Conservation (phyloP, 2,113 vertebrate genomes). For the Coturnix japonica region DNA sequence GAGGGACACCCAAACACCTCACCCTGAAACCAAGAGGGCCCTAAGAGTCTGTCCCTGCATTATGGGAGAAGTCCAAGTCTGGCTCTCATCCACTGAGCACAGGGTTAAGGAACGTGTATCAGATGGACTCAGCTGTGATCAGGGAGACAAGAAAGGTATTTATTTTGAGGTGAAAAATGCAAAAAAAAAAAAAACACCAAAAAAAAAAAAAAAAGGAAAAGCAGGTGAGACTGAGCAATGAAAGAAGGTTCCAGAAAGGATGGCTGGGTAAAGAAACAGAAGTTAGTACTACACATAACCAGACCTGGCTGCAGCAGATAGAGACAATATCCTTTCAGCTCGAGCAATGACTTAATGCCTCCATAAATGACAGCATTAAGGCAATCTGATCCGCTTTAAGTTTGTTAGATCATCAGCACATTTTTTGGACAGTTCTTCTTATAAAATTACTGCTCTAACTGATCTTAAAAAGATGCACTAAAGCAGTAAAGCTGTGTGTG, state of each 20-base stretch:
- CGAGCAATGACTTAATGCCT: not conserved
- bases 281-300: conserved; percentile 40
- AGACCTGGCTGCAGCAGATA: conserved; percentile 26
- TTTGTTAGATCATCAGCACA: not conserved
- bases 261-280: conserved; percentile 57
- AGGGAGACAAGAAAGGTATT: not conserved
- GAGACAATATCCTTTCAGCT: conserved; percentile 61
- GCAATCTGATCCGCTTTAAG: not conserved
- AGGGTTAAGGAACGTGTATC: not conserved
- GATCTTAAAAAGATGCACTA: not conserved
- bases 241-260: conserved; percentile 52
- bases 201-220: conserved; percentile 68
- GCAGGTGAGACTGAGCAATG: conserved; percentile 56
- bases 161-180: conserved; percentile 30
- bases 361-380: conserved; percentile 13
- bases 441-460: not conserved
- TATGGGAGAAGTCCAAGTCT: conserved; percentile 31
- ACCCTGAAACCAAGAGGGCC: not conserved
- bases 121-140: conserved; percentile 36
- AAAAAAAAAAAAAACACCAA: not conserved
- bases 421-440: not conserved
- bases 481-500: not conserved
- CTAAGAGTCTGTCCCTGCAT: not conserved
- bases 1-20: not conserved
- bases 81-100: not conserved